Evolutionary conservation across 2,113 vertebrate genomes (phyloP), one percentile per base, ranked within the genome.

Genomic region (Corynorhinus townsendii): DNA sequence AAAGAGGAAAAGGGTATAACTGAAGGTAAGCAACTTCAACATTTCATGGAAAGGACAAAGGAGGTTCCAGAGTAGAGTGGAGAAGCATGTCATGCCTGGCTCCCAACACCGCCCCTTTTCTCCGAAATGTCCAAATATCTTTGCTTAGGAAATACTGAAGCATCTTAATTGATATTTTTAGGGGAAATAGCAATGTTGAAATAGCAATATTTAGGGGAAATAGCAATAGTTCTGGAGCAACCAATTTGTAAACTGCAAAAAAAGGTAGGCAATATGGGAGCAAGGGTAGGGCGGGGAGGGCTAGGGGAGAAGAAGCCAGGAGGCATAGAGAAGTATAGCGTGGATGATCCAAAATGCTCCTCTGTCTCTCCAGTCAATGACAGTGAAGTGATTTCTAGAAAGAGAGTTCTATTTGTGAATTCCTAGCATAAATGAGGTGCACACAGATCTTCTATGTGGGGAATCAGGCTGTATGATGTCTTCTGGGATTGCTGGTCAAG

Each of bases 61-160:
- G 84, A 45, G 35, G 35, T 81, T 54, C 3, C 3, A 47, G 64
- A 35, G 33, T 3, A 38, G 43, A 45, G 4, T 3, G 8, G 49
- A 62, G 52, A 43, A 40, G 8, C 8, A 28, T 5, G 4, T 19
- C 40, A 66, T 9, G 22, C 26, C 19, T 33, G 26, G 20, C 8
- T n/a, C 17, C 9, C 22, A 11, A 19, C 2, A 5, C 10, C 11
- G 9, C 19, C n/a, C 43, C 75, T 19, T 24, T 11, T 16, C 6
- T 28, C 59, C 28, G 10, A 92, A 84, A 49, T 91, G 24, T 79
- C 28, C 56, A 88, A 87, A 38, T 64, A 66, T 26, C 47, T 47
- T 71, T 89, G 79, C 59, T 85, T 82, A 93, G 90, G 83, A 91
- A 91, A 91, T 83, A 69, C 0, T 35, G 26, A 82, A 86, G n/a